phyloP scores from a whole-genome alignment of 2,113 vertebrate genomes.

The Ictalurus furcatus region DNA sequence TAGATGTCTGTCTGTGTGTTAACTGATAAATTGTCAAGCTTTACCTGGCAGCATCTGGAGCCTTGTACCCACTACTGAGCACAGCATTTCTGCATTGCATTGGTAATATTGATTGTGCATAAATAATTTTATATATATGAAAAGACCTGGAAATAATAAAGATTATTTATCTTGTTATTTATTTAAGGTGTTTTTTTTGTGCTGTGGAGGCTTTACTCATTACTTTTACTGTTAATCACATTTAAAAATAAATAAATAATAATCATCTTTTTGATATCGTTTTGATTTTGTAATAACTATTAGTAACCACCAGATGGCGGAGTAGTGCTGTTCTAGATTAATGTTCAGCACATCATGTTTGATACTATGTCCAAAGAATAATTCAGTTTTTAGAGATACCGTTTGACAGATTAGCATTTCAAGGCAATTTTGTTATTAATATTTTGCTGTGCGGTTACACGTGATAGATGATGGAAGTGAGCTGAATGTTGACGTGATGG shows the following conservation, averaged over 20 bases:
- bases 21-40: not conserved
- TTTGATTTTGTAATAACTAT: not conserved
- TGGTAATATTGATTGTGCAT: slow-evolving; percentile 80
- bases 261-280: not conserved
- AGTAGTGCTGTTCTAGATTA: not conserved
- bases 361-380: not conserved
- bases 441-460: not conserved
- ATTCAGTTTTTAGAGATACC: not conserved
- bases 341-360: not conserved
- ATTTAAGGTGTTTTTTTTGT: slow-evolving; percentile 55
- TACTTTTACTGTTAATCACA: not conserved
- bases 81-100: slow-evolving; percentile 77
- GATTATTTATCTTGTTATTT: slow-evolving; percentile 86
- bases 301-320: slow-evolving; percentile 46
- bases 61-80: slow-evolving; percentile 67
- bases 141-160: slow-evolving; percentile 72
- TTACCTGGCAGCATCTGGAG: slow-evolving; percentile 62
- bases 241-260: no score
- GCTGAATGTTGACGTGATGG: not conserved
- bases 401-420: not conserved
- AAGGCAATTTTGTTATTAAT: not conserved
- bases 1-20: not conserved
- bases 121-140: slow-evolving; percentile 79
- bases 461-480: not conserved
- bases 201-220: not conserved